Conservation (phyloP, 2,113 vertebrate genomes). For the Fulica atra region DNA sequence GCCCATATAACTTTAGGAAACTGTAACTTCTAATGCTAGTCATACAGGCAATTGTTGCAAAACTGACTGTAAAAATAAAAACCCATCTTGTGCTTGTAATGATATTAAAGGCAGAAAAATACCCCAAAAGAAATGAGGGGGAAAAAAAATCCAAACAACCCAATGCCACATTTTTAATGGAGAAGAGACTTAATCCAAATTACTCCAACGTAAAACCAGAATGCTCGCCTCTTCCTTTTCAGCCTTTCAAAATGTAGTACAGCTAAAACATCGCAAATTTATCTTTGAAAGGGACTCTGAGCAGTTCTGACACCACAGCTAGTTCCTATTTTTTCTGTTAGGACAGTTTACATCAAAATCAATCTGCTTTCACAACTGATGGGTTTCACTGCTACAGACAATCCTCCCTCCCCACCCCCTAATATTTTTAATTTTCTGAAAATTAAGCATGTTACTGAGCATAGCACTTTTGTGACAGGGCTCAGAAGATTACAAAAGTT, state of each 20-base stretch:
- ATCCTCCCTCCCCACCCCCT: background rate
- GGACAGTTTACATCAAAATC: conserved; percentile 15
- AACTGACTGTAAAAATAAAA: background rate
- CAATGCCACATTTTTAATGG: background rate
- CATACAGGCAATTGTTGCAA: background rate
- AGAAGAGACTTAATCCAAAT: background rate
- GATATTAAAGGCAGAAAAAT: background rate
- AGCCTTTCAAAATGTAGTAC: background rate
- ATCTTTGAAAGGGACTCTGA: background rate
- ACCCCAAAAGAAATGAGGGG: background rate
- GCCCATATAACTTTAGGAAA: background rate
- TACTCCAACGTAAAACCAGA: background rate
- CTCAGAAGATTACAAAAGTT: background rate
- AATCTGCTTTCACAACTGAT: conserved; percentile 19
- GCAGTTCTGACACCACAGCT: background rate
- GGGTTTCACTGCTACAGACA: background rate
- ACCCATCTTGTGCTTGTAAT: accelerated
- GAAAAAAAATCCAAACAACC: background rate
- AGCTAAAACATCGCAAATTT: background rate
- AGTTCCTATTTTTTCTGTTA: background rate
- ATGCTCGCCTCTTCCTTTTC: background rate
- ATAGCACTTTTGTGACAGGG: background rate
- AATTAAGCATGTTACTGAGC: background rate
- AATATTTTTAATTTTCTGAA: background rate
- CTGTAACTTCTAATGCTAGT: background rate